Evolutionary conservation across 2,797 vertebrate genomes (phyloP), one percentile per base, ranked within the genome.

Genomic region (Scyliorhinus canicula): DNA sequence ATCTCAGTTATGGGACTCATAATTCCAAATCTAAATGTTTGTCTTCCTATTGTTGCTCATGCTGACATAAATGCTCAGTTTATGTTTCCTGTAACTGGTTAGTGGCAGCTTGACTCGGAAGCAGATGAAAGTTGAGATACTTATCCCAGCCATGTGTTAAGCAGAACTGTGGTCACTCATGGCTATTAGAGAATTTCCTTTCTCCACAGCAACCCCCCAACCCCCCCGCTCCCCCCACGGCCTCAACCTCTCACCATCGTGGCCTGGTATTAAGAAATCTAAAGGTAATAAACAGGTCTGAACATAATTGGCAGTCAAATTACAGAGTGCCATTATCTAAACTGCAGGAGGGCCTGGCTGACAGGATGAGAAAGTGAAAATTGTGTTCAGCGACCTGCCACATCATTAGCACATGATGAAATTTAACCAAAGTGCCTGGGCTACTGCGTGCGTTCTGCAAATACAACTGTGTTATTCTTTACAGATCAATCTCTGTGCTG

Each of bases 281-380:
- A 71, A 71, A 90, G 47, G 82, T 55, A 95, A 95, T 95, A 65
- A 95, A 95, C 95, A 90, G 63, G 84, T 90, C 82, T 90, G 95
- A 90, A 86, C 55, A 86, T 95, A 95, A 95, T 95, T 95, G 95
- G 84, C 63, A 71, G 84, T 69, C 60, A 90, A 69, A 52, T 86
- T 86, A 86, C 63, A 69, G 67, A 60, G 44, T 86, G 28, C 88
- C 85, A 95, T 95, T 95, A 86, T 90, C 84, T 95, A 60, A 95
- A 86, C 95, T 31, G 60, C 95, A 95, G 95, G 95, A 95, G 65
- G 65, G 84, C 82, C 84, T n/a, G 60, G 82, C 63, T 90, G 84
- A 95, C 95, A 95, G 95, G 95, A 90, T 86, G 65, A 86, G 85
- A 85, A 69, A 67, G 57, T 55, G 85, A 95, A 95, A 86, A 95